Evolutionary conservation across 2,888 invertebrate species (phyloP).

Genomic region (Yponomeuta evonymella): DNA sequence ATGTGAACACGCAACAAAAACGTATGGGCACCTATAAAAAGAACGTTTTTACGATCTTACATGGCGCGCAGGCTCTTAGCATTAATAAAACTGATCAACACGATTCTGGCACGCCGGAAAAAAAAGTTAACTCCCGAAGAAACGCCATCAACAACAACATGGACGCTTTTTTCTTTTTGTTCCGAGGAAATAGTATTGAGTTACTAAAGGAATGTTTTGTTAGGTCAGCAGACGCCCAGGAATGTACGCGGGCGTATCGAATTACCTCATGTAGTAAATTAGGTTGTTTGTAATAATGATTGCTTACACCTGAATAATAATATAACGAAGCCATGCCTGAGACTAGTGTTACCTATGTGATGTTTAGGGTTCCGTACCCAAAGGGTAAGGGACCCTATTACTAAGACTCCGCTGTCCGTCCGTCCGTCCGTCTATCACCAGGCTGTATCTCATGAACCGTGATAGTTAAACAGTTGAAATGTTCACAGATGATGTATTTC

Average conservation of each 20-base stretch:
- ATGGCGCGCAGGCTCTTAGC: constrained; percentile 37
- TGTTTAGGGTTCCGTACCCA: background rate
- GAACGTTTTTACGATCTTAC: constrained; percentile 48
- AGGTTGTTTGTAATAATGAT: background rate
- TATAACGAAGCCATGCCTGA: background rate
- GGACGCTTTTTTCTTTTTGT: constrained; percentile 54
- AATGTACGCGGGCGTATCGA: constrained; percentile 34
- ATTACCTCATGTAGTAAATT: constrained; percentile 22
- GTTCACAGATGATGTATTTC: too few species aligned
- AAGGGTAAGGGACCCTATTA: too few species aligned
- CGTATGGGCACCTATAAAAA: background rate
- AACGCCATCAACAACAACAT: constrained; percentile 52
- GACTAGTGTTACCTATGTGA: background rate
- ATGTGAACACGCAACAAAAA: background rate
- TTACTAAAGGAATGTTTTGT: constrained; percentile 66
- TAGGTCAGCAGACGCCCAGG: constrained; percentile 31
- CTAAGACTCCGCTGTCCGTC: too few species aligned
- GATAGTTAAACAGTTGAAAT: too few species aligned
- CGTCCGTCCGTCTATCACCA: too few species aligned
- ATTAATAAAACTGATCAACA: constrained; percentile 54
- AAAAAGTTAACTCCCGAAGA: constrained; percentile 47
- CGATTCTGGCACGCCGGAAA: constrained; percentile 34
- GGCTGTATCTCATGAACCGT: too few species aligned
- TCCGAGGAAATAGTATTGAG: constrained; percentile 54
- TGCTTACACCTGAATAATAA: background rate